phyloP scores from a whole-genome alignment of 2,797 vertebrate genomes.

The Sebastes minor region DNA sequence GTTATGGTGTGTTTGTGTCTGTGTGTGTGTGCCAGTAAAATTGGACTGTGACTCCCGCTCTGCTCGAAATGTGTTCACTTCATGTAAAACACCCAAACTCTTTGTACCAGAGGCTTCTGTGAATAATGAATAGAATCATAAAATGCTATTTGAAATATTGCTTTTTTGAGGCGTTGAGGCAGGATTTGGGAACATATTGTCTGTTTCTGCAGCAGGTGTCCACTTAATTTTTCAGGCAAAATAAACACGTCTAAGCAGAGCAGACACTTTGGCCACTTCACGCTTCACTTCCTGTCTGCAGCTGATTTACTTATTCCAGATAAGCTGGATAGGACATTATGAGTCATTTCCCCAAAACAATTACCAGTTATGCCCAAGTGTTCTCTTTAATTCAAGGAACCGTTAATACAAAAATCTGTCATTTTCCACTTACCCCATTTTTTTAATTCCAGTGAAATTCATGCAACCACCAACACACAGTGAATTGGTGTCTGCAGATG shows the following conservation, averaged over 20 bases:
- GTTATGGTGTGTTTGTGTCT: not conserved
- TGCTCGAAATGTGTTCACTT: constrained; percentile 29
- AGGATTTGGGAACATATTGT: constrained; percentile 7
- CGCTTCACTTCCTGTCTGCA: not conserved
- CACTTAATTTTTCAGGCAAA: constrained; percentile 16
- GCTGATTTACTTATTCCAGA: constrained; percentile 1
- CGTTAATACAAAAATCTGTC: not conserved
- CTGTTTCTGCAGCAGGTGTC: constrained; percentile 5
- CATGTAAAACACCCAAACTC: constrained; percentile 22
- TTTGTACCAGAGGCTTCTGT: constrained; percentile 21
- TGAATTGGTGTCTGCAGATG: not conserved
- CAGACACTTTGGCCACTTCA: constrained; percentile 1
- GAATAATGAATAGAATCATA: constrained; percentile 5
- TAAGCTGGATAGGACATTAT: not conserved
- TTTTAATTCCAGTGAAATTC: not conserved
- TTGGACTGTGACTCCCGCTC: constrained; percentile 14
- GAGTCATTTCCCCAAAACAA: not conserved
- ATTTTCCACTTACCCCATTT: not conserved
- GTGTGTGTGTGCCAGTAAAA: not conserved
- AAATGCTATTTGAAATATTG: constrained; percentile 21
- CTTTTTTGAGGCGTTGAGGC: not conserved
- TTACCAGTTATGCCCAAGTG: not conserved
- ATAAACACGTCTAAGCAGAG: constrained; percentile 15
- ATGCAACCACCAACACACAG: not conserved
- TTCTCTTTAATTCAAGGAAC: not conserved